Evolutionary conservation across 2,888 invertebrate species (phyloP), one percentile per base, ranked within the genome.

Genomic region (Hypsopygia costalis): DNA sequence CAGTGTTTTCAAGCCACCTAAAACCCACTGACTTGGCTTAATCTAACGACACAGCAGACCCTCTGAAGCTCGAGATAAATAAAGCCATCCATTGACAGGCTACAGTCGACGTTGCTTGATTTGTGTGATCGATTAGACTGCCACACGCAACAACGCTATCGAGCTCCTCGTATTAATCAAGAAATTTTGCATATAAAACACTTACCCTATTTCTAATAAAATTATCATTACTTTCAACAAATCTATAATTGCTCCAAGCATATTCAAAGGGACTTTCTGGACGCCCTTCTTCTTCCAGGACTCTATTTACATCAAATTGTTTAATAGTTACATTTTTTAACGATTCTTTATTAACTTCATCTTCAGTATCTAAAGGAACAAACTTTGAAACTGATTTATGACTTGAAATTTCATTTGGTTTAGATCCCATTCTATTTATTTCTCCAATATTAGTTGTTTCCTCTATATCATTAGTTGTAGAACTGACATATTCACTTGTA

Each of bases 181-280:
- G n/a, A n/a, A n/a, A n/a, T n/a, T n/a, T n/a, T n/a, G n/a, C n/a
- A n/a, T n/a, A n/a, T n/a, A n/a, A n/a, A n/a, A n/a, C n/a, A 16
- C 40, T 20, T 43, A 70, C 72, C 55, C 69, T 57, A 49, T 73
- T 73, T 3, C 53, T 50, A 21, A 73, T 71, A 41, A 60, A 69
- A 2, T 41, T 37, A n/a, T 68, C 62, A 0, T 36, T 41, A 0
- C 66, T 60, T 2, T 49, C 34, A 0, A 11, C 30, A 30, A 10
- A 30, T 10, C 10, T n/a, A 10, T n/a, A 30, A 10, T 11, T 10
- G 6, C 10, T 31, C 31, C 31, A 31, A 11, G 10, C 7, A 11
- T 31, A 1, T 31, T 31, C 31, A 11, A 10, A 8, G 1, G 31
- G 31, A 31, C 16, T 33, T 21, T 33, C 39, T 16, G 16, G 4